Percentiles rank a stretch among this genome's conserved stretches.
phyloP scores from a whole-genome alignment of 2,888 invertebrate species.

The Argyresthia albistria region DNA sequence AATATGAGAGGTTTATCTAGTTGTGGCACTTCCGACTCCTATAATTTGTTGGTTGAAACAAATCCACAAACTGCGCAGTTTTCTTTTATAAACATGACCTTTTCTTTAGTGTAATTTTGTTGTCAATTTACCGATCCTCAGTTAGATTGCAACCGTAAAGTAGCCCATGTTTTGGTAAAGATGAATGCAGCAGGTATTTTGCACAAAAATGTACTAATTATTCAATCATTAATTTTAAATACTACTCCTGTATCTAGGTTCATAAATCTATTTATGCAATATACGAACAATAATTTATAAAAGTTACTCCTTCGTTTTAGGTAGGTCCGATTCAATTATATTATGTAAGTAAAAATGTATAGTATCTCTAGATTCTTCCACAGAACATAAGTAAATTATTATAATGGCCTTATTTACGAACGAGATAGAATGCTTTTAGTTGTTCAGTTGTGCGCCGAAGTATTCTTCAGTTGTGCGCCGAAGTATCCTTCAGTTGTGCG shows the following conservation, averaged over 20 bases:
- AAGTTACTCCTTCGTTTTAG: slow-evolving; percentile 51
- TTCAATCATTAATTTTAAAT: slow-evolving; percentile 33
- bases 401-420: slow-evolving; percentile 56
- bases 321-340: slow-evolving; percentile 66
- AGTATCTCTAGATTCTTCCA: slow-evolving; percentile 55
- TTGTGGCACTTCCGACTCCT: slow-evolving; percentile 33
- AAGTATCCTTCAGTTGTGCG: slow-evolving; percentile 1
- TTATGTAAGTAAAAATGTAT: slow-evolving; percentile 63
- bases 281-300: slow-evolving; percentile 54
- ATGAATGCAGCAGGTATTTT: slow-evolving; percentile 50
- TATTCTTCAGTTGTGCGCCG: slow-evolving; percentile 3
- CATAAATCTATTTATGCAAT: slow-evolving; percentile 34
- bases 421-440: slow-evolving; percentile 9
- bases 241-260: slow-evolving; percentile 31
- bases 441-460: slow-evolving; percentile 2
- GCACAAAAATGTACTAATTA: slow-evolving; percentile 62
- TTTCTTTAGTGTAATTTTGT: slow-evolving; percentile 34
- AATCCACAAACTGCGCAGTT: slow-evolving; percentile 13
- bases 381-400: slow-evolving; percentile 30
- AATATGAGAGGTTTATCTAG: slow-evolving; percentile 57
- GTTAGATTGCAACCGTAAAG: slow-evolving; percentile 33
- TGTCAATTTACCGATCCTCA: slow-evolving; percentile 46
- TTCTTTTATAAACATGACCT: background rate
- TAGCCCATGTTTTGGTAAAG: slow-evolving; percentile 51
- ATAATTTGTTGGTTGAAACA: slow-evolving; percentile 51